Percentiles rank a stretch among this genome's conserved stretches.
Evolutionary conservation across 2,797 vertebrate genomes (phyloP).

Genomic region (Melanogrammus aeglefinus): DNA sequence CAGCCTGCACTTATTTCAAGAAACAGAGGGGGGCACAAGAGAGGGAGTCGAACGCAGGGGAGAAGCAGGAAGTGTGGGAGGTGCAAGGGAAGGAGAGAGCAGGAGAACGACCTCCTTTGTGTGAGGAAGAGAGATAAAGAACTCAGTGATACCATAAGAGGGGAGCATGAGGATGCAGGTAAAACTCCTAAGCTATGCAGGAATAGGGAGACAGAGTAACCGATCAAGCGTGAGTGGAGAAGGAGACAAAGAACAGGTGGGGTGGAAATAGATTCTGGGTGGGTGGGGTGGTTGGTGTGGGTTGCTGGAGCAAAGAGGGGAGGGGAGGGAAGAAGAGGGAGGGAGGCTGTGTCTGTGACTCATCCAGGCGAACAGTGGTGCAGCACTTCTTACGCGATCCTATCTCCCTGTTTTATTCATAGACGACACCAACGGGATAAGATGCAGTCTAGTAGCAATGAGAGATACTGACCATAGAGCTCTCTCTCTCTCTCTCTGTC

Average conservation of each 20-base stretch:
- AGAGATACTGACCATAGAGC: not conserved
- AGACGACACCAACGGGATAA: constrained; percentile 24
- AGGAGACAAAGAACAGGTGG: constrained; percentile 13
- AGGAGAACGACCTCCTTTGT: constrained; percentile 37
- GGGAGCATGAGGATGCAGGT: not conserved
- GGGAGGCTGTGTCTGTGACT: constrained; percentile 28
- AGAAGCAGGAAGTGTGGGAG: constrained; percentile 47
- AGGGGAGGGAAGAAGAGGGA: not conserved
- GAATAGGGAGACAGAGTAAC: constrained; percentile 7
- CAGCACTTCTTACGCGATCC: constrained; percentile 51
- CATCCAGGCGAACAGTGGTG: constrained; percentile 48
- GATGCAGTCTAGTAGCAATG: not conserved
- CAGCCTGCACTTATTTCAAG: constrained; percentile 44
- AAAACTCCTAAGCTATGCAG: not conserved
- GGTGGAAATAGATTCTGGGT: constrained; percentile 43
- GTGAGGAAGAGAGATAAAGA: constrained; percentile 20
- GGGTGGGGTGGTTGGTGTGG: constrained; percentile 9
- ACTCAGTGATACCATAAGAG: constrained; percentile 12
- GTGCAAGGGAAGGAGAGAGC: constrained; percentile 33
- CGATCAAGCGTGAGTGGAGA: constrained; percentile 13
- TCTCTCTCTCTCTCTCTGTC: not conserved
- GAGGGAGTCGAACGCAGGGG: constrained; percentile 27
- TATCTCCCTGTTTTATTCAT: constrained; percentile 57
- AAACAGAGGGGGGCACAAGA: constrained; percentile 63
- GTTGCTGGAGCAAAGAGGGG: constrained; percentile 41